Evolutionary conservation across 2,888 invertebrate species (phyloP), one percentile per base, ranked within the genome.

Genomic region (Pinctada fucata): DNA sequence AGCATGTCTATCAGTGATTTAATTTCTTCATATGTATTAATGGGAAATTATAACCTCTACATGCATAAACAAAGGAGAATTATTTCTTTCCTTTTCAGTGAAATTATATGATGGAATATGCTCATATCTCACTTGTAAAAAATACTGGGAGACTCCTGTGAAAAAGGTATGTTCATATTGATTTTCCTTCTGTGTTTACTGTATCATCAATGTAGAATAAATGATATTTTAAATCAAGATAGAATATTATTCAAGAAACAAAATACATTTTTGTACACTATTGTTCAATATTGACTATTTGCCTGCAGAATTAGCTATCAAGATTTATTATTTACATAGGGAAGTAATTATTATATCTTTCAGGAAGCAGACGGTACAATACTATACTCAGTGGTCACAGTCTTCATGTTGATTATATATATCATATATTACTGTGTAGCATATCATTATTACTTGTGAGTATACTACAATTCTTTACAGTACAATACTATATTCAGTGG

Each of bases 401-500:
- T 96, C 89, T 95, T 97, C 73, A 94, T 97, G 68, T 96, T 96
- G 67, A 94, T 96, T 74, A 96, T 96, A 69, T 95, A 97, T 83
- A 96, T 96, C 93, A 95, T 97, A 93, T 97, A 97, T 93, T 97
- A 97, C 93, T 97, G 97, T 93, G 95, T 97, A 89, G 96, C 97
- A 87, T 97, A 97, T 96, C 96, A 97, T 86, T 95, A 97, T 80
- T 97, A 97, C 93, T 97, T 97, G 97, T 97, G 94, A 95, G 96
- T 95, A 87, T 48, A 58, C 8, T 58, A 13, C 6, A 58, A 6
- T 13, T 58, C 13, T 58, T 13, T 58, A 13, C 13, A 10, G 8
- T 58, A 58, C 13, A 6, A 58, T 58, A 58, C 58, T 58, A 10
- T 6, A 31, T 1, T 6, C 58, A 48, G 70, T 70, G 10, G 2